A percentile compares a stretch with the other conserved stretches of the same genome.
Evolutionary conservation across 2,797 vertebrate genomes (phyloP).

Genomic region (Prunella strophiata): DNA sequence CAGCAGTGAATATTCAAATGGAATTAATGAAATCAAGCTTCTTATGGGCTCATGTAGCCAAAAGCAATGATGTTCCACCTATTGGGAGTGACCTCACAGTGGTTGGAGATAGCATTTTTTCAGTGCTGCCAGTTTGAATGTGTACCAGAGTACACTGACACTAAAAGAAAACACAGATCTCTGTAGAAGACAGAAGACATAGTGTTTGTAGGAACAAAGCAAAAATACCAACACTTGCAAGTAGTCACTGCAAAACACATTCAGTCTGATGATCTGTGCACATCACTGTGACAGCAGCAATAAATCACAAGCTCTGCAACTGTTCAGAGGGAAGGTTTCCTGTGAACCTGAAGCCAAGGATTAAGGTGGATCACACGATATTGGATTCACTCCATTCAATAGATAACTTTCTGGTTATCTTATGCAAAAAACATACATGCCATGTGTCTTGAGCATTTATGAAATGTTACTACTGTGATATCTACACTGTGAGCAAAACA

Average conservation of each 20-base stretch:
- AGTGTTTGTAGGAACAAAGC: slow-evolving; percentile 5
- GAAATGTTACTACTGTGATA: not conserved
- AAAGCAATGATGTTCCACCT: not conserved
- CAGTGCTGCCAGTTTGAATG: not conserved
- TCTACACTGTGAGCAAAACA: not conserved
- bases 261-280: not conserved
- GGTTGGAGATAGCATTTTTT: not conserved
- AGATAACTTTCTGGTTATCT: not conserved
- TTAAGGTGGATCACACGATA: not conserved
- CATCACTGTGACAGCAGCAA: slow-evolving; percentile 37
- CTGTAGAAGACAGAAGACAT: slow-evolving; percentile 4
- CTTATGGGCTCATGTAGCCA: not conserved
- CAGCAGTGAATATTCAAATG: not conserved
- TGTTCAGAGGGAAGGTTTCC: not conserved
- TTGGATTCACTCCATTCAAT: not conserved
- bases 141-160: not conserved
- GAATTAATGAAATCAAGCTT: not conserved
- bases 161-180: not conserved
- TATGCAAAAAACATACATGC: not conserved
- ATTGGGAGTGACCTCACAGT: not conserved
- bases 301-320: slow-evolving; percentile 36
- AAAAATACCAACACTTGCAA: slow-evolving; percentile 21
- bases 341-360: not conserved
- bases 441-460: not conserved
- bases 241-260: not conserved